Percentiles rank a stretch among this genome's conserved stretches.
phyloP scores from a whole-genome alignment of 2,888 invertebrate species.

The Cheilosia pagana region DNA sequence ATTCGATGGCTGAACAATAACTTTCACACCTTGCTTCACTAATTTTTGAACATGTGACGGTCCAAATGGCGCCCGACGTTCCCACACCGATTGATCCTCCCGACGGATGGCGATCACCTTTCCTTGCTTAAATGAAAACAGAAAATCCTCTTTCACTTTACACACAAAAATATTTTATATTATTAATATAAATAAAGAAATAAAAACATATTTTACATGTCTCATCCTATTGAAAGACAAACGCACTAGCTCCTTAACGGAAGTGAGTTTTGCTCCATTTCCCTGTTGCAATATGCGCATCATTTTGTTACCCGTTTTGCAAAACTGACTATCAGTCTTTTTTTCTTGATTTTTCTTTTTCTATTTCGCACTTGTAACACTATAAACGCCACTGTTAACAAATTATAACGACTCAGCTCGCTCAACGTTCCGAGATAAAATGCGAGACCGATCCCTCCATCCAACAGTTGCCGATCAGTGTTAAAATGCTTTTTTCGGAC shows the following conservation, averaged over 20 bases:
- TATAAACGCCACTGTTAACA: conserved; percentile 53
- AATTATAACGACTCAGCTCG: conserved; percentile 48
- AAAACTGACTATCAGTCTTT: conserved; percentile 14
- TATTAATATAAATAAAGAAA: not conserved
- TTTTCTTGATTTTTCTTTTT: conserved; percentile 28
- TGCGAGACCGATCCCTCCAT: conserved; percentile 47
- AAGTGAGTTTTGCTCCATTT: conserved; percentile 74
- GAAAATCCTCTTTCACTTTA: not conserved
- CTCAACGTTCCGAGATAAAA: conserved; percentile 69
- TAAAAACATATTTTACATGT: conserved; percentile 78
- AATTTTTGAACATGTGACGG: conserved; percentile 95
- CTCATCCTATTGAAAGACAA: conserved; percentile 79
- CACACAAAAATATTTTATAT: not conserved
- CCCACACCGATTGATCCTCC: conserved; percentile 98
- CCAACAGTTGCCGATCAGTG: conserved; percentile 21
- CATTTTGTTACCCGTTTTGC: conserved; percentile 77
- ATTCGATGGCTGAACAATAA: conserved; percentile 99
- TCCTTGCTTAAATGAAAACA: conserved; percentile 84
- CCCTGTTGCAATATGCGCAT: conserved; percentile 80
- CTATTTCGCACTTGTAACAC: conserved; percentile 39
- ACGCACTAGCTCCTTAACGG: conserved; percentile 69
- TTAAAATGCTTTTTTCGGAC: conserved; percentile 46
- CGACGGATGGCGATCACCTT: conserved; percentile 93
- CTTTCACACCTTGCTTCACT: conserved; percentile 94
- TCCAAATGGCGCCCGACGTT: conserved; percentile 96